Evolutionary conservation across 2,888 invertebrate species (phyloP), one percentile per base, ranked within the genome.

Genomic region (Ormyrus pomaceus): DNA sequence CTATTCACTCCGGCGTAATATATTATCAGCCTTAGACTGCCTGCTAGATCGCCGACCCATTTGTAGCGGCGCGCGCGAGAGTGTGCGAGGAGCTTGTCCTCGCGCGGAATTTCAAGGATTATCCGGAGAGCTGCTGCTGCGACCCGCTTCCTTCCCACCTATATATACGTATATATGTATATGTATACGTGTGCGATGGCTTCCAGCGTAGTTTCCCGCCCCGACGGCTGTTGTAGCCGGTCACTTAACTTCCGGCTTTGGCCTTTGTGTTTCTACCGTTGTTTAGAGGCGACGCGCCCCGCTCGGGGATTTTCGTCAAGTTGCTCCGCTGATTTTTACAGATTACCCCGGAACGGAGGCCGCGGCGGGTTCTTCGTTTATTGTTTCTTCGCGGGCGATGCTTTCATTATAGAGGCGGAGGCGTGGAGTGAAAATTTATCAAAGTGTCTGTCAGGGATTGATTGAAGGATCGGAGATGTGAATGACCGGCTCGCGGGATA

Each of bases 1-100:
- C 80, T 77, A 84, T 84, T 84, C 83, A 77, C 72, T 72, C 80
- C 75, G 53, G 51, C 70, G 83, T 76, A 82, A 84, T 81, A 82
- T 83, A 84, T 81, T 81, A 75, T 70, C 75, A 70, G 74, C 69
- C 68, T 69, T 51, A 56, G 69, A 69, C 62, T 50, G 56, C 68
- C 53, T 34, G 46, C 64, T 53, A 48, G 59, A 59, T 50, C 70
- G 19, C 19, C 19, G 65, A 19, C n/a, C 13, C 65, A 66, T 66
- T 62, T 56, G 77, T 58, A 62, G 45, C 3, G 13, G 74, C 61
- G 19, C 55, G 65, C 5, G 56, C 6, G 50, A 10, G 55, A n/a
- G 46, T 59, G 72, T 48, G 45, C 71, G n/a, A 8, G 56, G 2
- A 34, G 68, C 19, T 10, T 66, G 68, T 73, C 72, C 72, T 73